Evolutionary conservation across 2,888 invertebrate species (phyloP).

Genomic region (Steinernema hermaphroditum): DNA sequence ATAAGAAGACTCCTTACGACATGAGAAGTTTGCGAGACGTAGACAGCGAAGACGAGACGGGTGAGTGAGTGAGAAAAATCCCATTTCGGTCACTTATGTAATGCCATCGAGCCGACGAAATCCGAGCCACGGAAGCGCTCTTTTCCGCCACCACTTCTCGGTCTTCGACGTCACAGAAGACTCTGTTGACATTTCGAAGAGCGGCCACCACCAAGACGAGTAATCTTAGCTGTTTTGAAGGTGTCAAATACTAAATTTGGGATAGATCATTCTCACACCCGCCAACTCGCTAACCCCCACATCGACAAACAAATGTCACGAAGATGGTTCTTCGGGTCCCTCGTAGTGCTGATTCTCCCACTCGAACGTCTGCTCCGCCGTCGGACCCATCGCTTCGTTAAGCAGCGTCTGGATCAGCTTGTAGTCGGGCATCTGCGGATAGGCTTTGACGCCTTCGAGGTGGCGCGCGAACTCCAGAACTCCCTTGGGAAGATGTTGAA

Average conservation of each 20-base stretch:
- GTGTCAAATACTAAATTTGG: not conserved
- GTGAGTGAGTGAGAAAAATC: conserved; percentile 12
- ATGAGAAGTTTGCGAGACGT: not conserved
- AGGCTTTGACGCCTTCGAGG: conserved; percentile 34
- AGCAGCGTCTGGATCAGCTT: conserved; percentile 38
- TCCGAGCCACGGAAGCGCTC: not conserved
- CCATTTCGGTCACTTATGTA: conserved; percentile 28
- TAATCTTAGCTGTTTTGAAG: conserved; percentile 22
- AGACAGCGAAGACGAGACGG: not conserved
- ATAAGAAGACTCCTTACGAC: not conserved
- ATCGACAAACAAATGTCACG: not conserved
- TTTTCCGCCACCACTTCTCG: conserved; percentile 19
- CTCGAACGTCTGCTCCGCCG: not conserved
- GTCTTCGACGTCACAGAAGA: conserved; percentile 27
- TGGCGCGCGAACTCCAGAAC: conserved; percentile 32
- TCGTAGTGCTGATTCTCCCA: conserved; percentile 26
- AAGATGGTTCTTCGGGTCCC: conserved; percentile 17
- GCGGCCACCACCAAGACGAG: not conserved
- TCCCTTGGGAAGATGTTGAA: conserved; percentile 31
- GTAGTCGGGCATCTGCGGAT: conserved; percentile 42
- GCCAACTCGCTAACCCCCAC: not conserved
- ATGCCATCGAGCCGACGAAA: not conserved
- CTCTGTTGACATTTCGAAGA: conserved; percentile 18
- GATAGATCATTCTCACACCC: conserved; percentile 1
- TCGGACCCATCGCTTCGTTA: not conserved